These are phyloP conservation scores for Phymastichus coffea DNA, from an alignment of 1,140 invertebrate genomes.

Conservation along the genomic window DNA sequence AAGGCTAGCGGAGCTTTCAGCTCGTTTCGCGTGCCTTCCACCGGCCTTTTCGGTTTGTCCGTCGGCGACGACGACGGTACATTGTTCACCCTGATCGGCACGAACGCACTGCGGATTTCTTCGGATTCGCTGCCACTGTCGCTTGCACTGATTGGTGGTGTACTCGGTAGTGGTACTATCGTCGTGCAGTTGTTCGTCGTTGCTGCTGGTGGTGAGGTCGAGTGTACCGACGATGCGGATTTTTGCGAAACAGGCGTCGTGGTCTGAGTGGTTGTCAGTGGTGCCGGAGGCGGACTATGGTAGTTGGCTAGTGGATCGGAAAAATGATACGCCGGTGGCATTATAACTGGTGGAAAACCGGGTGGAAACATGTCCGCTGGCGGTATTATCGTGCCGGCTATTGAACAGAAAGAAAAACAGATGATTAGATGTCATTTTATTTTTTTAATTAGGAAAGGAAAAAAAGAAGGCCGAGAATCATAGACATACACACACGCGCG, in stretches of 20 bases:
- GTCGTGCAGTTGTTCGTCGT: background rate
- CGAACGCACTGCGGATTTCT: conserved; percentile 74
- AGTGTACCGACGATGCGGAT: background rate
- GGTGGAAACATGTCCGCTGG: conserved; percentile 46
- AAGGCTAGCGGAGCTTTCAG: conserved; percentile 62
- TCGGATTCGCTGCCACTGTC: conserved; percentile 58
- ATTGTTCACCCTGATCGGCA: conserved; percentile 56
- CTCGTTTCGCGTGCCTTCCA: conserved; percentile 52
- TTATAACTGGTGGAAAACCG: conserved; percentile 40
- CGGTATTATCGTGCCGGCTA: conserved; percentile 47
- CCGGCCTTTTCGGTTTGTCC: conserved; percentile 43
- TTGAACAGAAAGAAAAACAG: conserved; percentile 27
- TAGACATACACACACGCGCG: too few species aligned
- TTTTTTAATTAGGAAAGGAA: too few species aligned
- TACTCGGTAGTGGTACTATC: conserved; percentile 32
- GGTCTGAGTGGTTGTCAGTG: too few species aligned
- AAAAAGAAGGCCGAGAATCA: too few species aligned
- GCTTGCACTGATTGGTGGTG: conserved; percentile 52
- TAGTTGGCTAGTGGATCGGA: conserved; percentile 42
- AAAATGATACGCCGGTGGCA: conserved; percentile 44
- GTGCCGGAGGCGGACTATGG: conserved; percentile 10
- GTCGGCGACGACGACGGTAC: conserved; percentile 64
- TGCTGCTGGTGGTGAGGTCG: conserved; percentile 9
- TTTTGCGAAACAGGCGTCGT: background rate
- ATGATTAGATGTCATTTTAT: conserved; percentile 16